Conservation (phyloP, 1,140 invertebrate species). For the Delia radicum region DNA sequence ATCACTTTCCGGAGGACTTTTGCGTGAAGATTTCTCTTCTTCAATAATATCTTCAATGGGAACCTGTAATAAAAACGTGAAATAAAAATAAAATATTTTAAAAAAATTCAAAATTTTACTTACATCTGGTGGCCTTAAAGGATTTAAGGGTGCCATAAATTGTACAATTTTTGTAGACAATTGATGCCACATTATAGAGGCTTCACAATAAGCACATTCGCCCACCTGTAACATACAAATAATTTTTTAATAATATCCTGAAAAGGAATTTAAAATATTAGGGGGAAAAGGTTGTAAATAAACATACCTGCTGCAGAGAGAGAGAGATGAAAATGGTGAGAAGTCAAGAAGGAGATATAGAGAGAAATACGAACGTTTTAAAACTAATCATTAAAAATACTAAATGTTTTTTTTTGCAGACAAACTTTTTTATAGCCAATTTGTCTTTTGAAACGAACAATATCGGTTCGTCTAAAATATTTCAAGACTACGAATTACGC, state of each 20-base stretch:
- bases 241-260: neutral
- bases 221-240: conserved; percentile 37
- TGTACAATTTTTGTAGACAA: conserved; percentile 77
- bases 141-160: conserved; percentile 74
- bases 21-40: conserved; percentile 60
- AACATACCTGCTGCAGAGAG: too few species aligned
- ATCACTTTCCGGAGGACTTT: conserved; percentile 66
- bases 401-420: too few species aligned
- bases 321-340: too few species aligned
- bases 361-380: too few species aligned
- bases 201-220: conserved; percentile 90
- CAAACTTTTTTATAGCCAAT: too few species aligned
- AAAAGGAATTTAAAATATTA: too few species aligned
- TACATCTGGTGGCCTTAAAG: conserved; percentile 76
- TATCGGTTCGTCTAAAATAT: too few species aligned
- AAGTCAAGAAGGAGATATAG: too few species aligned
- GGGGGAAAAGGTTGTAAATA: too few species aligned
- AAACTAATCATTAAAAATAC: too few species aligned
- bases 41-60: conserved; percentile 64
- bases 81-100: neutral
- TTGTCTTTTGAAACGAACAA: too few species aligned
- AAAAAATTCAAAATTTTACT: conserved; percentile 41
- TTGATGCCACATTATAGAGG: conserved; percentile 92
- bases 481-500: too few species aligned
- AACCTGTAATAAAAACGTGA: conserved; percentile 54